Base-by-base conservation (phyloP, 2,888 invertebrate species). In the Melinaea menophilus region DNA sequence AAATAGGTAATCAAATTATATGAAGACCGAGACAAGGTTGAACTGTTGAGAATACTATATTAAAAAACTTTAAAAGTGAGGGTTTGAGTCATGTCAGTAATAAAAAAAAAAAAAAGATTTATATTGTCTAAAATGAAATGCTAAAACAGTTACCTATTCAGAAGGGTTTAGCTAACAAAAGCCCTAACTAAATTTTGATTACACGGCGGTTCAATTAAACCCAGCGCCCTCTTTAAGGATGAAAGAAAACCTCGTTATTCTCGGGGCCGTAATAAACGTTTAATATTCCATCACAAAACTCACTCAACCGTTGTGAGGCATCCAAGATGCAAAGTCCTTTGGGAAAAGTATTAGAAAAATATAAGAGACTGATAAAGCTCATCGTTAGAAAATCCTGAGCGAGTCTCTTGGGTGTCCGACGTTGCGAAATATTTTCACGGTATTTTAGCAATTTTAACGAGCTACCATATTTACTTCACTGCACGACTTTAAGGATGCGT, bases 361-460 rank as follows among this genome's bases (percentile, higher is more conserved):
- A 84, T 86, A 84, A 84, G 74, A 77, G 77, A 73, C 76, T 78
- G 80, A 81, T 80, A 79, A 76, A 74, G 74, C 77, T 74, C 73
- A 78, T 79, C 80, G 79, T 81, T 76, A 75, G 73, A 71, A 72
- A 72, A 73, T 71, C 74, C 72, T 68, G 69, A 74, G 71, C 71
- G 73, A 70, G 74, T 81, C 86, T 82, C 86, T 67, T 64, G 85
- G 85, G 87, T 85, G 82, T 85, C 84, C 86, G 81, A 77, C 82
- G 85, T 81, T 77, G 82, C 82, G 81, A 78, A 80, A 86, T 86
- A 87, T 89, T 89, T 89, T 84, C 51, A 90, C 89, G 90, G 88
- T 88, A 85, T 90, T 90, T 90, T 88, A 88, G 88, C 90, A 88
- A 85, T 84, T 90, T 90, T 90, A 90, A 90, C 90, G 89, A 90